Evolutionary conservation across 1,140 invertebrate species (phyloP), one percentile per base, ranked within the genome.

Genomic region (Tetramorium parvispinum): DNA sequence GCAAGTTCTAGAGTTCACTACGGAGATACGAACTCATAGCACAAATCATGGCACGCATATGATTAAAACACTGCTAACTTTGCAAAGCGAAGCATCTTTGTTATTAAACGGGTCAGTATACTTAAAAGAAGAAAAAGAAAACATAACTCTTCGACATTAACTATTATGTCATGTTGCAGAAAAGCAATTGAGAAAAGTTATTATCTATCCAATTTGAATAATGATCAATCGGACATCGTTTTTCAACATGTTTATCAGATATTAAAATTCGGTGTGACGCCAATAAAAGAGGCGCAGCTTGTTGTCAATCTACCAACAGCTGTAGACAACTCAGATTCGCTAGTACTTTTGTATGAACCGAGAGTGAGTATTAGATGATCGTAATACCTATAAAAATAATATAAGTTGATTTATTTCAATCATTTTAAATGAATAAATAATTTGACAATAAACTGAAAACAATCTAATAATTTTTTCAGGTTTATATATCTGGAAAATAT

Each of bases 131-230:
- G 1, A 18, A 13, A 27, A 4, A 61, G 0, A 10, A 43, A 13
- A 49, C 7, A 10, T 2, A 8, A 85, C 1, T 27, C 1, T 53
- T 75, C 0, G 24, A 46, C 0, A 24, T 27, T 51, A n/a, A 61
- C 5, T 73, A 24, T 10, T 49, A 21, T 59, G 63, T 55, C 61
- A 24, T 91, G 37, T 92, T 92, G 59, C 79, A 94, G 93, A 16
- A 94, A 95, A 92, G 91, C 93, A 21, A 88, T 92, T 16, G 91
- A 94, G 68, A 91, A 94, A 61, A 92, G 71, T 59, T 95, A 94
- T 59, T 92, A 94, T 40, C 86, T 92, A 21, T 57, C 65, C 7
- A 61, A 68, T 6, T 66, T 61, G 10, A 51, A 77, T 16, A 37
- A 88, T 8, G 71, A 73, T 53, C 81, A 46, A 75, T 53, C 53